Conservation (phyloP, 2,888 invertebrate species). For the Bedellia somnulentella region DNA sequence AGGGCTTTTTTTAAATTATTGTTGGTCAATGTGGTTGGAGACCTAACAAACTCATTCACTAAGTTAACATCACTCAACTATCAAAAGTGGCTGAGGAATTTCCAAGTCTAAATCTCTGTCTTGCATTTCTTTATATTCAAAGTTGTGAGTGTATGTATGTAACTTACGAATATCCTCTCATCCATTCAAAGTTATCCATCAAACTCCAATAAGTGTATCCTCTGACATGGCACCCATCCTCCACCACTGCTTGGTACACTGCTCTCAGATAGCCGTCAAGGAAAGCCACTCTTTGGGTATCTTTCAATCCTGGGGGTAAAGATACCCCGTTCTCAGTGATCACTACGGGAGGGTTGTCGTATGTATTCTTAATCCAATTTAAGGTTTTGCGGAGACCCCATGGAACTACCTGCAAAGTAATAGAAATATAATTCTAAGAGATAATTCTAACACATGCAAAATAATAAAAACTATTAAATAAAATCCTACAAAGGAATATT, state of each 20-base stretch:
- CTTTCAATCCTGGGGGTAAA: constrained; percentile 35
- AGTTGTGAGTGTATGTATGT: background rate
- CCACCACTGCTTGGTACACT: constrained; percentile 40
- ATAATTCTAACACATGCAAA: too few species aligned
- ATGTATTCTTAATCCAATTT: constrained; percentile 63
- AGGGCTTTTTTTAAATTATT: too few species aligned
- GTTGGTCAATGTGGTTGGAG: too few species aligned
- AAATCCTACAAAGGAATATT: background rate
- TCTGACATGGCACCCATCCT: constrained; percentile 60
- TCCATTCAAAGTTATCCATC: constrained; percentile 84
- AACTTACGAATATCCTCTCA: constrained; percentile 69
- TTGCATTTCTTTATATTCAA: too few species aligned
- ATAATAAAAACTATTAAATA: too few species aligned
- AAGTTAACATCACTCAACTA: too few species aligned
- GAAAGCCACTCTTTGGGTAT: constrained; percentile 52
- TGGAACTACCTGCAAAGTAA: constrained; percentile 57
- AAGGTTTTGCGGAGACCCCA: constrained; percentile 66
- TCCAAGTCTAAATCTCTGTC: too few species aligned
- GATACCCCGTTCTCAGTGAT: constrained; percentile 68
- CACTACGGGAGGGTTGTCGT: constrained; percentile 58
- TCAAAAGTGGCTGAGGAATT: too few species aligned
- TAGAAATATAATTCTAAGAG: background rate
- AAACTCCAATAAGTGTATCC: constrained; percentile 79
- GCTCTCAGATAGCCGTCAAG: constrained; percentile 47
- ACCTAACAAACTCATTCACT: too few species aligned